Base-by-base conservation (phyloP, 2,888 invertebrate genomes). In the Lasioglossum oenotherae region DNA sequence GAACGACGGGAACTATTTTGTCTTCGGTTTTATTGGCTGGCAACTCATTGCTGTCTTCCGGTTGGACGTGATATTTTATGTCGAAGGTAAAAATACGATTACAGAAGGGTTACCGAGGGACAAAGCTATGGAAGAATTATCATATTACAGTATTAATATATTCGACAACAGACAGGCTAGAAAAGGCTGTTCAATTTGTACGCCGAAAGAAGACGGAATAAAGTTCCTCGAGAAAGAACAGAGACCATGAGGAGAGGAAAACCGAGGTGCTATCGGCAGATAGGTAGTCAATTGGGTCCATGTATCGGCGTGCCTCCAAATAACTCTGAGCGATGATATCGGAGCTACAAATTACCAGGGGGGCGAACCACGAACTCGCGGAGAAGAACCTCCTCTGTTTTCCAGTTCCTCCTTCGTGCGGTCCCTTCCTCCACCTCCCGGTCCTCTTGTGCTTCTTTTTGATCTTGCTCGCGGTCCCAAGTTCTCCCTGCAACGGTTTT, bases 271-370 rank as follows among this genome's bases (percentile, higher is more conserved):
- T 91, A 90, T 92, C 91, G 89, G 89, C 71, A 88, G 91, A 89
- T 90, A 91, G 87, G 91, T 92, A 91, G 91, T 91, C 90, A 81
- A 85, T 81, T 77, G 82, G 80, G 87, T 90, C 89, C 86, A 84
- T 87, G 87, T 35, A 35, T 67, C 67, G 67, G 4, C 88, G 82
- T 86, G 89, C 90, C 89, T 90, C 88, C 80, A 89, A 91, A 91
- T 92, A 92, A 92, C 92, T 92, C 86, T 82, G 87, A 79, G 91
- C 91, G 92, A 93, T 93, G 92, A 93, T 93, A 93, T 93, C 93
- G 89, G 80, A 86, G 88, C 87, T 92, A 92, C 92, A 93, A 92
- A 92, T 92, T 92, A 92, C 92, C 90, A 87, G 81, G 89, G 86
- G 82, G 89, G 90, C 88, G 88, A 90, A 92, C 91, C 92, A 85